A percentile compares a stretch with the other conserved stretches of the same genome.
phyloP scores from a whole-genome alignment of 2,113 vertebrate species.

The Prietella phreatophila region DNA sequence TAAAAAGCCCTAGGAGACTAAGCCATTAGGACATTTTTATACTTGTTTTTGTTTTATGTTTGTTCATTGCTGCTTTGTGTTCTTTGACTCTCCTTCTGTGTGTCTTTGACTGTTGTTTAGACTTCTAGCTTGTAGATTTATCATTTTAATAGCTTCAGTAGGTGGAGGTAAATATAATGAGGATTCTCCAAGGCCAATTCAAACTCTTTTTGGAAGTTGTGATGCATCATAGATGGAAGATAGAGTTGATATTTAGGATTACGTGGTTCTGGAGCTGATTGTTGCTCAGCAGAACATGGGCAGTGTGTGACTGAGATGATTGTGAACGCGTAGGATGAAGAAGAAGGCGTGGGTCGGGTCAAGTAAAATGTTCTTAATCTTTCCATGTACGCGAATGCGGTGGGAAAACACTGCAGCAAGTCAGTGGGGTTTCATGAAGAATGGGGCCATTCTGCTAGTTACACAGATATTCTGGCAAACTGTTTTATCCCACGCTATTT shows the following conservation, averaged over 20 bases:
- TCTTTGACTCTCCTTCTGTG: background rate
- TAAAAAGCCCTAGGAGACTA: slow-evolving; percentile 15
- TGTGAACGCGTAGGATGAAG: slow-evolving; percentile 9
- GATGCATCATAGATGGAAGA: background rate
- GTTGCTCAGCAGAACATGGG: slow-evolving; percentile 16
- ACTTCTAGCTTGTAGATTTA: no score
- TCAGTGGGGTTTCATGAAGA: slow-evolving; percentile 21
- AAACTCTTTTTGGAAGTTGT: background rate
- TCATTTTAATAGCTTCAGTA: slow-evolving; percentile 8
- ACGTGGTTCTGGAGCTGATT: background rate
- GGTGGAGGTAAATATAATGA: background rate
- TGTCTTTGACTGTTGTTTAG: background rate
- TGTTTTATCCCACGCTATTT: slow-evolving; percentile 9
- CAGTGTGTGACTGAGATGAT: slow-evolving; percentile 4
- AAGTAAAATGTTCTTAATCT: background rate
- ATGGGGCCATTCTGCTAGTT: slow-evolving; percentile 14
- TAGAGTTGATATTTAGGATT: background rate
- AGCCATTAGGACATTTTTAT: background rate
- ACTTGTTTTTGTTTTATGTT: slow-evolving; percentile 7
- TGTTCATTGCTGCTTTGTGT: slow-evolving; percentile 1
- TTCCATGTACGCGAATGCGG: background rate
- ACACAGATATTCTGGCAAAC: background rate
- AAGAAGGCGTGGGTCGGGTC: slow-evolving; percentile 5
- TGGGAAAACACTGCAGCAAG: background rate
- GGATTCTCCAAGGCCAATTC: background rate